A percentile compares a stretch with the other conserved stretches of the same genome.
These are phyloP conservation scores for Merodon equestris DNA, from an alignment of 2,888 invertebrate genomes.

Conservation along the genomic window DNA sequence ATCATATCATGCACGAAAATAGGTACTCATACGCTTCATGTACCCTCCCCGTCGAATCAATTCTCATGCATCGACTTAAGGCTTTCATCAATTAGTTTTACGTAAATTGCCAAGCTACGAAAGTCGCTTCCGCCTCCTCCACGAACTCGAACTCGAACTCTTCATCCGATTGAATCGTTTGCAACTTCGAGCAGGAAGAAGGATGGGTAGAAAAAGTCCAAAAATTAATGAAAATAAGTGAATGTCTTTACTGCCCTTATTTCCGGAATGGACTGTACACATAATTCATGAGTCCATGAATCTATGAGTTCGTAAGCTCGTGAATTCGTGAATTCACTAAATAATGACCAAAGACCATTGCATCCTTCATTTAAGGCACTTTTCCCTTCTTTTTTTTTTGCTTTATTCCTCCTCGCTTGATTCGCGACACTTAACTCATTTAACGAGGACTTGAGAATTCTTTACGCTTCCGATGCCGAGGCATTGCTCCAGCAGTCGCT, in stretches of 20 bases:
- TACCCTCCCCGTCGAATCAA: too few relatives aligned
- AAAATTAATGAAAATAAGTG: too few relatives aligned
- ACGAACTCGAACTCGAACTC: too few relatives aligned
- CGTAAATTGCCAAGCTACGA: neutral
- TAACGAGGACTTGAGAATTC: constrained; percentile 14
- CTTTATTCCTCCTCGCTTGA: constrained; percentile 12
- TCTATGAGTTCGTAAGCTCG: too few relatives aligned
- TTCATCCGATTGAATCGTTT: too few relatives aligned
- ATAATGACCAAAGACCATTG: constrained; percentile 26
- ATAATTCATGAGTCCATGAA: constrained; percentile 23
- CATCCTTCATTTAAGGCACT: constrained; percentile 24
- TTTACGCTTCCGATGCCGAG: constrained; percentile 14
- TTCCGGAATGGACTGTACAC: neutral
- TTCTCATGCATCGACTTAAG: neutral
- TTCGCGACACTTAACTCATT: constrained; percentile 51
- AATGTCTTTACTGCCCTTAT: too few relatives aligned
- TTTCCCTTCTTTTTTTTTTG: neutral
- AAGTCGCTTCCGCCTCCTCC: too few relatives aligned
- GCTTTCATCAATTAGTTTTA: neutral
- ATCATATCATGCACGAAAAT: too few relatives aligned
- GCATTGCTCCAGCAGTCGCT: constrained; percentile 29
- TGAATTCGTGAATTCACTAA: too few relatives aligned
- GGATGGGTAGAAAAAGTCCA: too few relatives aligned
- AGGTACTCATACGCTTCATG: too few relatives aligned
- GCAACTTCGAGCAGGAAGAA: too few relatives aligned